These are phyloP conservation scores for Eledona agricola DNA, from an alignment of 2,888 invertebrate species.

Conservation along the genomic window DNA sequence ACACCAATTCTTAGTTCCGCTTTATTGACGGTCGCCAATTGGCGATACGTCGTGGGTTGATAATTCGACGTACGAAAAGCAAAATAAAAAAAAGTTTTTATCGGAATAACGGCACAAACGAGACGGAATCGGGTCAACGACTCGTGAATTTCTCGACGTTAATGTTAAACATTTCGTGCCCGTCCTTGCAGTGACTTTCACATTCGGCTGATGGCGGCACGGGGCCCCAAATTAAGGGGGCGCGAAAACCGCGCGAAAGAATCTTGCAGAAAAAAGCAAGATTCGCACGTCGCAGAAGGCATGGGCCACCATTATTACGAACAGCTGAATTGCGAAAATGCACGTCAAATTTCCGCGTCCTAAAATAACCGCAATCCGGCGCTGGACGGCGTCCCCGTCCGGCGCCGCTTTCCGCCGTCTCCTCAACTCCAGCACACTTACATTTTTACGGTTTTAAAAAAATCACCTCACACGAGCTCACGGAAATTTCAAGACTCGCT, in stretches of 20 bases:
- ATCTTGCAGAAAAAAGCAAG: conserved; percentile 27
- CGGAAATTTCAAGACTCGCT: conserved; percentile 49
- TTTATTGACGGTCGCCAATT: neutral
- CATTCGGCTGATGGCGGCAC: no score
- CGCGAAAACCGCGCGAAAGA: no score
- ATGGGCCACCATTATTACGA: conserved; percentile 47
- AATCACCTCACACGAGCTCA: conserved; percentile 61
- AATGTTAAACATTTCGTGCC: conserved; percentile 6
- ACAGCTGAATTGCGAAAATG: conserved; percentile 41
- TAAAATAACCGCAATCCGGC: conserved; percentile 9
- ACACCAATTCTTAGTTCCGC: conserved; percentile 19
- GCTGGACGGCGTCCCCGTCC: conserved; percentile 7
- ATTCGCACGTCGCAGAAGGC: conserved; percentile 37
- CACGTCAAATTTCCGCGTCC: conserved; percentile 18
- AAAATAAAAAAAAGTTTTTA: conserved; percentile 11
- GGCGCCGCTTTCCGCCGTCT: neutral
- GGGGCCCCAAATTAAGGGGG: no score
- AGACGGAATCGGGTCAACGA: conserved; percentile 51
- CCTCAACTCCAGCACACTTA: conserved; percentile 50
- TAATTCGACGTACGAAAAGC: neutral
- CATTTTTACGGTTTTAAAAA: conserved; percentile 62
- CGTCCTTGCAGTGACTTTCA: conserved; percentile 18
- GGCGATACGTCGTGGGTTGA: neutral
- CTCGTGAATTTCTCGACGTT: conserved; percentile 30
- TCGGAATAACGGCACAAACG: conserved; percentile 48